phyloP scores from a whole-genome alignment of 2,113 vertebrate species.

The Leiothrix lutea region DNA sequence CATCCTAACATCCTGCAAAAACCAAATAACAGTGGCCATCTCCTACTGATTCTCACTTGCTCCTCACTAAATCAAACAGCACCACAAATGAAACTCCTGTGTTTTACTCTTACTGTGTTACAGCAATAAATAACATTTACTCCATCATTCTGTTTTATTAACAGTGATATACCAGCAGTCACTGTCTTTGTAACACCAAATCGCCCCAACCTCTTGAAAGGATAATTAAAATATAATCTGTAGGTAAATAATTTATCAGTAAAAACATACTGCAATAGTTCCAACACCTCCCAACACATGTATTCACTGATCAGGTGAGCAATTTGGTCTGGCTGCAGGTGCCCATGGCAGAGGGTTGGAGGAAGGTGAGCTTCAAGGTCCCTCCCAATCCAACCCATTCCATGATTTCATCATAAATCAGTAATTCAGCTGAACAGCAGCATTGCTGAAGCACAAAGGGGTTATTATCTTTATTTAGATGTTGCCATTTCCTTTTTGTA shows the following conservation, averaged over 20 bases:
- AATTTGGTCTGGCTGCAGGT: background rate
- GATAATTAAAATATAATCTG: background rate
- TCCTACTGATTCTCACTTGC: background rate
- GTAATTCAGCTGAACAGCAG: background rate
- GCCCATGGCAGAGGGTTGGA: background rate
- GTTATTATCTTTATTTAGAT: background rate
- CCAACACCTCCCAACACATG: background rate
- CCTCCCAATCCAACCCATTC: background rate
- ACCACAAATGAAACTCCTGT: background rate
- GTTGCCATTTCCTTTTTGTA: background rate
- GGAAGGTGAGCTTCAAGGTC: background rate
- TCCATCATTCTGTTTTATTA: background rate
- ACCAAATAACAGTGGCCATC: background rate
- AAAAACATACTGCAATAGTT: background rate
- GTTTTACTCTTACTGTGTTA: background rate
- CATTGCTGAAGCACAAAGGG: background rate
- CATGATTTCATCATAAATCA: background rate
- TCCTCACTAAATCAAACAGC: background rate
- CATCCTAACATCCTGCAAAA: slow-evolving; percentile 90
- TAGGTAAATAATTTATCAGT: background rate
- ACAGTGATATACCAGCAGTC: background rate
- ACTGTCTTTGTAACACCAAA: background rate
- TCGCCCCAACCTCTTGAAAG: background rate
- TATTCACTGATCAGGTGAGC: background rate
- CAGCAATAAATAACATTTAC: background rate